These are phyloP conservation scores for Synergus itoensis DNA, from an alignment of 2,888 invertebrate genomes.

Conservation along the genomic window DNA sequence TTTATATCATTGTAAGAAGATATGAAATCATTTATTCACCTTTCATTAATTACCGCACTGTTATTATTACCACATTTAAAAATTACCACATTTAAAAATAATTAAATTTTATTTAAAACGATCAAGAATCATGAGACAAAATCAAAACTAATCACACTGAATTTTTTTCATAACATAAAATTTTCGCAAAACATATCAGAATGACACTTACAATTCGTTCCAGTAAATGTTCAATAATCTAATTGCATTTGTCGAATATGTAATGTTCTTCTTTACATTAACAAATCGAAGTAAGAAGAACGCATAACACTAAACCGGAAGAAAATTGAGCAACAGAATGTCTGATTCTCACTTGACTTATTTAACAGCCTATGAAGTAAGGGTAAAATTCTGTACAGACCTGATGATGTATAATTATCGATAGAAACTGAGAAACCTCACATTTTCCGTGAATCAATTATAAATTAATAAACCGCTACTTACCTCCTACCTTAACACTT, in stretches of 20 bases:
- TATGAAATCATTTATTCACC: no score
- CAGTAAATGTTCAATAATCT: not conserved
- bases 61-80: no score
- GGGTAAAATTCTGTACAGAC: not conserved
- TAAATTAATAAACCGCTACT: not conserved
- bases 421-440: not conserved
- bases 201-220: not conserved
- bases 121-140: no score
- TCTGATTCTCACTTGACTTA: not conserved
- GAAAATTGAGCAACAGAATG: not conserved
- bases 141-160: not conserved
- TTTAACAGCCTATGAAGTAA: not conserved
- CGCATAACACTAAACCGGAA: not conserved
- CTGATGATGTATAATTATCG: constrained; percentile 9
- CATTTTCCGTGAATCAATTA: not conserved
- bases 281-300: not conserved
- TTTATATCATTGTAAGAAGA: no score
- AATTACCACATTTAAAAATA: not conserved
- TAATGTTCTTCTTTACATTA: not conserved
- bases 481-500: not conserved
- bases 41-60: no score
- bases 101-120: not conserved
- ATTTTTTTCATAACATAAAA: not conserved
- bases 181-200: not conserved
- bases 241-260: not conserved